These are phyloP conservation scores for Drosophila mimetica DNA, from an alignment of 2,888 invertebrate genomes.

Conservation along the genomic window DNA sequence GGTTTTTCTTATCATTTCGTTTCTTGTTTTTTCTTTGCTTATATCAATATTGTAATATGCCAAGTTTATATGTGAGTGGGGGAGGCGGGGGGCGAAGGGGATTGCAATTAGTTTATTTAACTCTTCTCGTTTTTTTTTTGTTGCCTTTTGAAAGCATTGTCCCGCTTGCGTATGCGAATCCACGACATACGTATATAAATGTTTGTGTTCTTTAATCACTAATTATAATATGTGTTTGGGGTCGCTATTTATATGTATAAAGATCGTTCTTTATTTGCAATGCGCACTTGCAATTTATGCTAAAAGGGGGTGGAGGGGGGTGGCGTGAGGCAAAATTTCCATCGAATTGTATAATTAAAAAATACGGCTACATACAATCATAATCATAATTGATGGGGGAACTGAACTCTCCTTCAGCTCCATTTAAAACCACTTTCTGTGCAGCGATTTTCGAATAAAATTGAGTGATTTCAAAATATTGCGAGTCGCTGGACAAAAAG, in stretches of 20 bases:
- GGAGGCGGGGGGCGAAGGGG: slow-evolving; percentile 2
- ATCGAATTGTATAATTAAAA: slow-evolving; percentile 37
- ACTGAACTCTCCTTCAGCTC: neutral
- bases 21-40: slow-evolving; percentile 48
- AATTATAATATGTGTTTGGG: slow-evolving; percentile 45
- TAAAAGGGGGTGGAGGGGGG: slow-evolving; percentile 17
- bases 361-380: slow-evolving; percentile 60
- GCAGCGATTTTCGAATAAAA: slow-evolving; percentile 1
- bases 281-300: slow-evolving; percentile 44
- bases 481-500: neutral
- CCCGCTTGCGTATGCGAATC: slow-evolving; percentile 20
- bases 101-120: slow-evolving; percentile 21
- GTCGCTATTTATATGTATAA: slow-evolving; percentile 24
- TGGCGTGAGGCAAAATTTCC: neutral
- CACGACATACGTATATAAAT: slow-evolving; percentile 21
- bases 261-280: slow-evolving; percentile 22
- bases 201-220: slow-evolving; percentile 26
- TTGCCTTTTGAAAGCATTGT: slow-evolving; percentile 50
- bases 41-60: slow-evolving; percentile 71
- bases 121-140: neutral
- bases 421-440: neutral
- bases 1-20: slow-evolving; percentile 30
- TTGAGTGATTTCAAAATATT: slow-evolving; percentile 7
- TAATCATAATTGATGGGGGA: slow-evolving; percentile 15
- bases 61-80: slow-evolving; percentile 55